phyloP scores from a whole-genome alignment of 2,113 vertebrate genomes.

The Seriola quinqueradiata region DNA sequence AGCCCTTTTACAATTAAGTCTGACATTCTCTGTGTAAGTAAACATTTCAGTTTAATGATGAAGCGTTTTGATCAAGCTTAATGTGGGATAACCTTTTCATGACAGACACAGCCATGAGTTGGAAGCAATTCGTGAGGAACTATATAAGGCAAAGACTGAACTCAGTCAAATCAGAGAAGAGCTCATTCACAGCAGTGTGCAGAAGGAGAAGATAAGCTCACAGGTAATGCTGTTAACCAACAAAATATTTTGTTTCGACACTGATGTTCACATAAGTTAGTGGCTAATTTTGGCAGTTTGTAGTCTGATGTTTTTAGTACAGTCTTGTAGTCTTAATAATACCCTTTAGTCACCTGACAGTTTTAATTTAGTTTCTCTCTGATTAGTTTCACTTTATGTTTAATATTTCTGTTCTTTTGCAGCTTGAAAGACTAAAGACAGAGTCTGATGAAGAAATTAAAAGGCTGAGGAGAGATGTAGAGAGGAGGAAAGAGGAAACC shows the following conservation, averaged over 20 bases:
- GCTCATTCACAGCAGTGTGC: conserved; percentile 61
- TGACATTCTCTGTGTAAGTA: not conserved
- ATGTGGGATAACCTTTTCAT: conserved; percentile 30
- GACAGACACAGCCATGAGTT: conserved; percentile 76
- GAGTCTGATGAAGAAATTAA: conserved; percentile 71
- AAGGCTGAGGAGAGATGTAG: conserved; percentile 62
- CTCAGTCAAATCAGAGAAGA: conserved; percentile 63
- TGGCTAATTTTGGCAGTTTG: conserved; percentile 8
- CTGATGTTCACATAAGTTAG: conserved; percentile 37
- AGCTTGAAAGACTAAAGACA: conserved; percentile 71
- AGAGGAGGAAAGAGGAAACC: conserved; percentile 65
- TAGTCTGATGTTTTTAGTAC: conserved; percentile 20
- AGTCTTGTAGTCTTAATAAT: conserved; percentile 15
- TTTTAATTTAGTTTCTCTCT: conserved; percentile 7
- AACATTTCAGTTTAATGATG: not conserved
- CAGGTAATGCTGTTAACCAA: conserved; percentile 73
- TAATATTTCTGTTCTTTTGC: conserved; percentile 27
- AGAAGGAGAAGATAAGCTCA: conserved; percentile 65
- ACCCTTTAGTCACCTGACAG: not conserved
- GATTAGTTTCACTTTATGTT: not conserved
- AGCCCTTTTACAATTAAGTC: not conserved
- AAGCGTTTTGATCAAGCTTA: conserved; percentile 13
- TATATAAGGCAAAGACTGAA: conserved; percentile 70
- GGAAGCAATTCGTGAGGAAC: conserved; percentile 70
- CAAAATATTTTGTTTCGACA: conserved; percentile 64